A percentile compares a stretch with the other conserved stretches of the same genome.
phyloP scores from a whole-genome alignment of 2,888 invertebrate species.

The Iphiclides podalirius region DNA sequence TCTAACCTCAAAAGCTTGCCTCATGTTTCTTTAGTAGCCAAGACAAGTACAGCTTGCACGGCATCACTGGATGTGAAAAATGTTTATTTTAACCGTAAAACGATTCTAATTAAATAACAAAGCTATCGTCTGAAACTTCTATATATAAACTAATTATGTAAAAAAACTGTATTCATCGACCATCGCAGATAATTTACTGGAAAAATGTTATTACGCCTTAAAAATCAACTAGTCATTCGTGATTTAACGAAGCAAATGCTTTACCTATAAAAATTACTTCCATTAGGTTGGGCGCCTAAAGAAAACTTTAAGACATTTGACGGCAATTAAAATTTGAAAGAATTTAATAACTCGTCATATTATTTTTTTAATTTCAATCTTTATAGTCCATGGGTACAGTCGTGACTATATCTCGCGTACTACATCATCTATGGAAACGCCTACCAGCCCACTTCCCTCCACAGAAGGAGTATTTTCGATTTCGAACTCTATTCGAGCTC shows the following conservation, averaged over 20 bases:
- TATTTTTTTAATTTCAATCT: conserved; percentile 8
- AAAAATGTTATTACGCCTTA: no score
- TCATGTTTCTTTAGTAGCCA: no score
- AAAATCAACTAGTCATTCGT: not conserved
- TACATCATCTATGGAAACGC: conserved; percentile 59
- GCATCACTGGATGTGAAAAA: no score
- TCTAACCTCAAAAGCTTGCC: no score
- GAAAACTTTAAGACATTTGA: not conserved
- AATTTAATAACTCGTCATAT: conserved; percentile 1
- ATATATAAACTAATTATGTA: no score
- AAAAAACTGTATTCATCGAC: no score
- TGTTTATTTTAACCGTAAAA: no score
- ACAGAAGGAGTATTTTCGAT: conserved; percentile 31
- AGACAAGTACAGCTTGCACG: no score
- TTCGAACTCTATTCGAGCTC: conserved; percentile 36
- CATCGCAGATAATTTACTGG: no score
- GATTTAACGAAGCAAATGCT: not conserved
- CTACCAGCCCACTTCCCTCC: conserved; percentile 55
- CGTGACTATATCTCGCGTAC: conserved; percentile 50
- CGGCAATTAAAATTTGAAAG: not conserved
- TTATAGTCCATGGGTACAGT: conserved; percentile 37
- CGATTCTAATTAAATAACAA: no score
- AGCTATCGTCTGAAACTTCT: no score
- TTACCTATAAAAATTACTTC: not conserved
- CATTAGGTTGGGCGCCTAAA: not conserved